Evolutionary conservation across 2,888 invertebrate genomes (phyloP).

Genomic region (Podabrus alpinus): DNA sequence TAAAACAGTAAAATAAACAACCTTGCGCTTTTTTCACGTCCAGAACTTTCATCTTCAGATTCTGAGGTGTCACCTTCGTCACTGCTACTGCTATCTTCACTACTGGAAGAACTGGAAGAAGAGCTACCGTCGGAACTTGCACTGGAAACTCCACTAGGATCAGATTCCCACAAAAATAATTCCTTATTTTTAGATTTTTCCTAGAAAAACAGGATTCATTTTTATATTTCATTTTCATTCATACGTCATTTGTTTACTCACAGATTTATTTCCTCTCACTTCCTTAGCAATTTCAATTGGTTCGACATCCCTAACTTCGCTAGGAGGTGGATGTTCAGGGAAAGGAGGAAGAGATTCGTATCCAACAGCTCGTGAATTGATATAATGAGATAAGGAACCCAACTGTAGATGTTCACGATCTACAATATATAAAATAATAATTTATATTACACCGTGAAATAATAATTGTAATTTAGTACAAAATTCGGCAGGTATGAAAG

Average conservation of each 20-base stretch:
- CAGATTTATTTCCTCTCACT: constrained; percentile 43
- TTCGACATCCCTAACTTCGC: constrained; percentile 76
- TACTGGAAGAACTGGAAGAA: constrained; percentile 47
- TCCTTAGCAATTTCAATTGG: constrained; percentile 47
- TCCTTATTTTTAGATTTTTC: constrained; percentile 38
- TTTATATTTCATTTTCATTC: too few species aligned
- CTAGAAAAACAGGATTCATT: background rate
- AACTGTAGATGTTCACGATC: constrained; percentile 88
- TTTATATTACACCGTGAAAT: too few species aligned
- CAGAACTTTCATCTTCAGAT: constrained; percentile 16
- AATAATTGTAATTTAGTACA: too few species aligned
- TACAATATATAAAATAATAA: too few species aligned
- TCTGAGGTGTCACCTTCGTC: constrained; percentile 25
- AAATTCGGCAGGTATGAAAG: too few species aligned
- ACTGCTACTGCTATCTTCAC: constrained; percentile 32
- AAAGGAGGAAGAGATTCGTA: constrained; percentile 88
- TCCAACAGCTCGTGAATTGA: constrained; percentile 82
- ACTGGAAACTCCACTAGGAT: constrained; percentile 38
- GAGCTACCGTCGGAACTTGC: constrained; percentile 47
- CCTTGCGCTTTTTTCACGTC: constrained; percentile 2
- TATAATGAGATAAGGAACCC: constrained; percentile 93
- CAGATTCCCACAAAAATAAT: constrained; percentile 51
- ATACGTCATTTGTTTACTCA: constrained; percentile 15
- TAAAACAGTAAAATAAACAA: background rate
- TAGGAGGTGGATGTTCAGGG: constrained; percentile 76